These are phyloP conservation scores for Leptopilina myrica DNA, from an alignment of 2,888 invertebrate genomes.

Conservation along the genomic window DNA sequence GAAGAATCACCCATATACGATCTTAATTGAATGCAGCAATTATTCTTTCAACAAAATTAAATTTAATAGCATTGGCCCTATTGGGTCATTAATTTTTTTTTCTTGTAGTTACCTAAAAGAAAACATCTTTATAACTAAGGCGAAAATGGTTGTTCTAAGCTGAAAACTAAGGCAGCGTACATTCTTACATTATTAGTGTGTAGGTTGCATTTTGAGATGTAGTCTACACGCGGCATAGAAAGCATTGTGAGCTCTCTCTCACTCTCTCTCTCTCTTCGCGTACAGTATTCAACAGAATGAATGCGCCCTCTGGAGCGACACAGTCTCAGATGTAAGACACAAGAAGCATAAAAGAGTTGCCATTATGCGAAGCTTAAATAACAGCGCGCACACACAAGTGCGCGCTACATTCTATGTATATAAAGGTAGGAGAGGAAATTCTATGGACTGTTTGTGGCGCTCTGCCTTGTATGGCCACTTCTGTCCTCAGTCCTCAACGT, in stretches of 20 bases:
- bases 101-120: neutral
- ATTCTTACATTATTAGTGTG: conserved; percentile 57
- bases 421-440: conserved; percentile 48
- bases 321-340: conserved; percentile 73
- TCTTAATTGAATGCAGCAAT: too few species aligned
- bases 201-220: conserved; percentile 56
- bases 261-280: conserved; percentile 11
- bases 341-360: conserved; percentile 75
- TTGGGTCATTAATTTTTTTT: too few species aligned
- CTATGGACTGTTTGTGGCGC: conserved; percentile 62
- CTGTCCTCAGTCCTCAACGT: conserved; percentile 56
- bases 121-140: neutral
- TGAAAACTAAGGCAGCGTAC: conserved; percentile 56
- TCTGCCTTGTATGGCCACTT: conserved; percentile 62
- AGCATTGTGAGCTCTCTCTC: conserved; percentile 55
- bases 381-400: conserved; percentile 64
- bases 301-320: conserved; percentile 70
- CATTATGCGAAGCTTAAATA: conserved; percentile 75
- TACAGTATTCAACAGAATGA: conserved; percentile 57
- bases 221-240: conserved; percentile 51
- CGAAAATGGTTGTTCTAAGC: conserved; percentile 40
- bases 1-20: too few species aligned
- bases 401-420: conserved; percentile 46
- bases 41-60: too few species aligned
- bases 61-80: too few species aligned